These are phyloP conservation scores for Xenops minutus DNA, from an alignment of 2,797 vertebrate species.

Conservation along the genomic window DNA sequence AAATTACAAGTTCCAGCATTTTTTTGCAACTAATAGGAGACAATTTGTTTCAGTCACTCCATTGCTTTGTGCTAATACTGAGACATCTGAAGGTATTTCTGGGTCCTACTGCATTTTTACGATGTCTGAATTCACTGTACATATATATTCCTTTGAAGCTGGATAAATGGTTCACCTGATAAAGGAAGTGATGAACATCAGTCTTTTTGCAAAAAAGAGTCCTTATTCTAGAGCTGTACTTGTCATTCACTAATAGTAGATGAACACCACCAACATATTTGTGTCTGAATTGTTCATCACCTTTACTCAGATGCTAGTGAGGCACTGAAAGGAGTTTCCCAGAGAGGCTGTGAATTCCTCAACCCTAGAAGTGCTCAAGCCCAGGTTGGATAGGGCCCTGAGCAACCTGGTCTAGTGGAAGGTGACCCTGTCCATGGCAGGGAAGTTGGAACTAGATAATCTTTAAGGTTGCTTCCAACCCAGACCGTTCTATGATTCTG, in stretches of 20 bases:
- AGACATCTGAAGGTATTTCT: neutral
- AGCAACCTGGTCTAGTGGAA: neutral
- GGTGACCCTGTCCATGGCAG: neutral
- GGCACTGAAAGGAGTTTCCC: neutral
- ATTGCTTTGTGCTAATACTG: neutral
- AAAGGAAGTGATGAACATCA: neutral
- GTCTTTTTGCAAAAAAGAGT: neutral
- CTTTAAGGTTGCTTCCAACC: neutral
- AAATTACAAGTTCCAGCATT: neutral
- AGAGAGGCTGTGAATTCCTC: neutral
- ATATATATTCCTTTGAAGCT: neutral
- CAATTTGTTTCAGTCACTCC: neutral
- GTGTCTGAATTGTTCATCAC: neutral
- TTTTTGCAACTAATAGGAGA: neutral
- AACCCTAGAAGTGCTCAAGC: neutral
- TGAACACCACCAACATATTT: neutral
- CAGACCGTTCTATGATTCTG: neutral
- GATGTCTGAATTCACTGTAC: neutral
- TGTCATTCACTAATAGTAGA: neutral
- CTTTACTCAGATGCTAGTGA: neutral
- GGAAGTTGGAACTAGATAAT: neutral
- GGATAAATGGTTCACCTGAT: neutral
- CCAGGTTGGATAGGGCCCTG: neutral
- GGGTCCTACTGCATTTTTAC: neutral
- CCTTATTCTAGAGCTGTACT: neutral